Conservation (phyloP, 2,888 invertebrate species). For the Ectemnius continuus region DNA sequence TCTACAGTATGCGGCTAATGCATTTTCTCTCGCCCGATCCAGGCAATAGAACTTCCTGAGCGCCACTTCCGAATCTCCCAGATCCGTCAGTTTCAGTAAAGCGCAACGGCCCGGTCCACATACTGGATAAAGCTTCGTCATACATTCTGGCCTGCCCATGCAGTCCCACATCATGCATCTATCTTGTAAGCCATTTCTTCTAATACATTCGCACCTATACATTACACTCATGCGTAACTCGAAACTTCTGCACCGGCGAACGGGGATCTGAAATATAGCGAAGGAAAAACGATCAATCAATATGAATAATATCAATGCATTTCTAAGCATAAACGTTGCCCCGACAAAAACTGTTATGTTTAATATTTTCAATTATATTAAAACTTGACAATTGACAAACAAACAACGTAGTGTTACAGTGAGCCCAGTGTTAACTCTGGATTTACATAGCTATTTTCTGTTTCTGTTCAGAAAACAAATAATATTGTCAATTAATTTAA, state of each 20-base stretch:
- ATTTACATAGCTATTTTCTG: no score
- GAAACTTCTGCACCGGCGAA: conserved; percentile 69
- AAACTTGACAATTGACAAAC: no score
- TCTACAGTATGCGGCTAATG: conserved; percentile 70
- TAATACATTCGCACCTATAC: conserved; percentile 75
- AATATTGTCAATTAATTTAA: no score
- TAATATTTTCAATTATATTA: no score
- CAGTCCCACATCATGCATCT: conserved; percentile 74
- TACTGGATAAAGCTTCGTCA: conserved; percentile 74
- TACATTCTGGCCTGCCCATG: conserved; percentile 75
- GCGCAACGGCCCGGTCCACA: conserved; percentile 72
- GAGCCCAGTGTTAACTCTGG: no score
- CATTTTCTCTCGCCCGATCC: conserved; percentile 67
- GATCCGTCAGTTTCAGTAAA: conserved; percentile 70
- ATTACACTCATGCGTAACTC: conserved; percentile 73
- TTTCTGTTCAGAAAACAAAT: no score
- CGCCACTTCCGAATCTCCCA: conserved; percentile 67
- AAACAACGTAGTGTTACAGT: no score
- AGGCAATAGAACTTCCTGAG: conserved; percentile 66
- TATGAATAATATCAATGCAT: no score
- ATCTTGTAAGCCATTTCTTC: conserved; percentile 77
- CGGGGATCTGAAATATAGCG: conserved; percentile 55
- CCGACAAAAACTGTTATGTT: no score
- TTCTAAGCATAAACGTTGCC: no score
- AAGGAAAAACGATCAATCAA: no score